Conservation (phyloP, 1,140 invertebrate species). For the Trichomalopsis sarcophagae region DNA sequence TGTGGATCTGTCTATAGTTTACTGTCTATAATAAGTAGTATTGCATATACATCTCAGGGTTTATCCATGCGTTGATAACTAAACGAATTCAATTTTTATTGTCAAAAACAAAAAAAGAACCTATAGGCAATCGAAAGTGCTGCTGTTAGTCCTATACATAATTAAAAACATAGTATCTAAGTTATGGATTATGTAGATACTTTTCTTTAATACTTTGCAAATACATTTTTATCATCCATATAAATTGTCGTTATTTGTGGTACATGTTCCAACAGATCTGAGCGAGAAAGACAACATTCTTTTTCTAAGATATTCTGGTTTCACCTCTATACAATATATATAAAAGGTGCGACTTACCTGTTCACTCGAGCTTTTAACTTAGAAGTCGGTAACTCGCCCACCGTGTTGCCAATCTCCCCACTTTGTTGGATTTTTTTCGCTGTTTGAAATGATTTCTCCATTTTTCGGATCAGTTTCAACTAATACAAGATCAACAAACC, state of each 20-base stretch:
- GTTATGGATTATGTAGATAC: conserved; percentile 43
- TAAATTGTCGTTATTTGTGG: conserved; percentile 17
- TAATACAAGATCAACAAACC: conserved; percentile 61
- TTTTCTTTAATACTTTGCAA: conserved; percentile 58
- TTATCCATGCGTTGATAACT: conserved; percentile 36
- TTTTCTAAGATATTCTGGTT: no score
- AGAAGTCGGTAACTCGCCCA: conserved; percentile 67
- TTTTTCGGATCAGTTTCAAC: conserved; percentile 61
- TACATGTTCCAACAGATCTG: no score
- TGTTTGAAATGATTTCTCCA: conserved; percentile 62
- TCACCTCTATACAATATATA: no score
- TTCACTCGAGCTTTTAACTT: conserved; percentile 23
- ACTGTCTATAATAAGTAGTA: conserved; percentile 35
- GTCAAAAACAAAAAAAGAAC: conserved; percentile 24
- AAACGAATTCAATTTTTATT: conserved; percentile 28
- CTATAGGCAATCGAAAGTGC: conserved; percentile 42
- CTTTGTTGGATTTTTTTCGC: conserved; percentile 66
- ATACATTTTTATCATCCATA: conserved; percentile 59
- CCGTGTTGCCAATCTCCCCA: conserved; percentile 68
- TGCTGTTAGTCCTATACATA: conserved; percentile 42
- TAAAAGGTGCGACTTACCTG: neutral
- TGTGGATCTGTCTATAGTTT: conserved; percentile 49
- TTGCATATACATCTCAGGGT: conserved; percentile 42
- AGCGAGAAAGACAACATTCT: no score
- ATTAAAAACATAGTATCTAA: conserved; percentile 22